Percentiles rank a stretch among this genome's conserved stretches.
These are phyloP conservation scores for Acronicta aceris DNA, from an alignment of 2,888 invertebrate species.

Conservation along the genomic window DNA sequence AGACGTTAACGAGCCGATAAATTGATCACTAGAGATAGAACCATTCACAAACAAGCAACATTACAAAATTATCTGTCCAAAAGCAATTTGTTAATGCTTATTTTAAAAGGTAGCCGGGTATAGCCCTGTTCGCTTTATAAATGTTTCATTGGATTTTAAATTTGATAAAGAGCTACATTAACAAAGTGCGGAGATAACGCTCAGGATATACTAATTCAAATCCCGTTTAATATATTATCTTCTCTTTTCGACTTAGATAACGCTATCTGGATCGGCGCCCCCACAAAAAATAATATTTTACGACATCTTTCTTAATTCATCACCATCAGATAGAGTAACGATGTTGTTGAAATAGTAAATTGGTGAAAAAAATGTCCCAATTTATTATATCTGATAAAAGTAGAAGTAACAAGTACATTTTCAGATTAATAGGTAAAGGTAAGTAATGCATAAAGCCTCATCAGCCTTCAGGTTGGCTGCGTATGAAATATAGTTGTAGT, in stretches of 20 bases:
- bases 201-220: constrained; percentile 80
- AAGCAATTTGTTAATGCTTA: constrained; percentile 81
- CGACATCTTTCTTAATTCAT: constrained; percentile 53
- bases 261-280: constrained; percentile 68
- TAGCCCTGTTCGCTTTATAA: constrained; percentile 66
- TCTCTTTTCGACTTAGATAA: constrained; percentile 72
- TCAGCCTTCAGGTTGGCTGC: no score
- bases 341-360: constrained; percentile 19
- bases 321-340: constrained; percentile 28
- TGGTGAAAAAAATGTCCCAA: constrained; percentile 10
- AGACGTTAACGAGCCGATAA: constrained; percentile 83
- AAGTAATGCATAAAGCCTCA: no score
- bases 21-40: constrained; percentile 82
- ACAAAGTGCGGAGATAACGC: constrained; percentile 76
- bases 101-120: constrained; percentile 78
- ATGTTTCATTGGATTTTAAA: constrained; percentile 72
- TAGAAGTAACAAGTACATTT: no score
- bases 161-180: constrained; percentile 79
- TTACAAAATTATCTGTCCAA: constrained; percentile 82
- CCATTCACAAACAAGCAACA: constrained; percentile 79
- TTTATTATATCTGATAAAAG: background rate
- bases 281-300: constrained; percentile 64
- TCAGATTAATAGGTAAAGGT: no score
- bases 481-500: background rate
- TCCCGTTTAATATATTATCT: constrained; percentile 71